phyloP scores from a whole-genome alignment of 2,888 invertebrate species.

The Sphaerophoria rueppellii region DNA sequence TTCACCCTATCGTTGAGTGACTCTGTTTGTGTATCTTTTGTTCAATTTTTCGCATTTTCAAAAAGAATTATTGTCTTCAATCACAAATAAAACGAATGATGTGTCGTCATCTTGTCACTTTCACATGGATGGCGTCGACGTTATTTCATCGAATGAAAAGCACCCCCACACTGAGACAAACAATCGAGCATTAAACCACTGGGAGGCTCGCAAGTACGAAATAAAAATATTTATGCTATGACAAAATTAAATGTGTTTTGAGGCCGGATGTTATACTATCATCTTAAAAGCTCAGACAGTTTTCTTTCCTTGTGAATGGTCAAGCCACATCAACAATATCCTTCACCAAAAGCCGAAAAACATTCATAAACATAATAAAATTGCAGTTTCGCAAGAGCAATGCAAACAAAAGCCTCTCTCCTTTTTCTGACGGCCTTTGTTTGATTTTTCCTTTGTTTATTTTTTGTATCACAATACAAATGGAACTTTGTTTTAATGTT shows the following conservation, averaged over 20 bases:
- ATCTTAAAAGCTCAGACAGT: not conserved
- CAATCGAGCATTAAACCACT: not conserved
- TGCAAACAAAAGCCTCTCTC: not conserved
- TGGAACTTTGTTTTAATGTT: no score
- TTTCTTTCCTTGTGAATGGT: not conserved
- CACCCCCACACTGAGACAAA: not conserved
- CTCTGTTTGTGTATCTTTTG: no score
- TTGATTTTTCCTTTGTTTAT: no score
- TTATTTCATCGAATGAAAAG: slow-evolving; percentile 12
- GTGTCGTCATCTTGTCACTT: slow-evolving; percentile 23
- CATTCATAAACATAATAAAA: slow-evolving; percentile 11
- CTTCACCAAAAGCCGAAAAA: not conserved
- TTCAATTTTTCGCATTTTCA: slow-evolving; percentile 1
- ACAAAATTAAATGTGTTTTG: slow-evolving; percentile 12
- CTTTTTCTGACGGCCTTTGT: not conserved
- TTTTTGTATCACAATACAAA: no score
- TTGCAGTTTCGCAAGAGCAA: not conserved
- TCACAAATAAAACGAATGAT: not conserved
- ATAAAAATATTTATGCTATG: slow-evolving; percentile 13
- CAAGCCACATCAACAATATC: not conserved
- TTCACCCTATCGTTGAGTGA: no score
- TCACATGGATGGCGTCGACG: slow-evolving; percentile 8
- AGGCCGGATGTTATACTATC: slow-evolving; percentile 15
- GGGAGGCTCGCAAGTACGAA: not conserved
- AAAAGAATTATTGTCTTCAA: not conserved